phyloP scores from a whole-genome alignment of 92 coral and sea anemone species.

The Palythoa grandis region DNA sequence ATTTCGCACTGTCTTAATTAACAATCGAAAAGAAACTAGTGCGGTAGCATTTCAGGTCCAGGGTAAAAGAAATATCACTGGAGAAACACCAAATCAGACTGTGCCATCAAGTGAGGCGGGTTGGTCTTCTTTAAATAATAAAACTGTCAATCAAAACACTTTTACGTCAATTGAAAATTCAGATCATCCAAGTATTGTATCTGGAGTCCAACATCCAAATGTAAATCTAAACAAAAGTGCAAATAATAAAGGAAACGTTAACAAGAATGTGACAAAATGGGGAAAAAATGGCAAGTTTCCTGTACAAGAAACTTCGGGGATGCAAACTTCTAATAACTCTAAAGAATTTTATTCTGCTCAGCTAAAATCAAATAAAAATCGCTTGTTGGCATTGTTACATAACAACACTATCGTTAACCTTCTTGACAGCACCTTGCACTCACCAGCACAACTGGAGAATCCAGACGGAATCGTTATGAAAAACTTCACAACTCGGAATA shows the following conservation, averaged over 20 bases:
- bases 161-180: background rate
- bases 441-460: background rate
- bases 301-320: background rate
- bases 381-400: slow-evolving; percentile 27
- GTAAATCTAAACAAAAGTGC: background rate
- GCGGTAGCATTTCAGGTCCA: background rate
- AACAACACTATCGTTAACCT: slow-evolving; percentile 33
- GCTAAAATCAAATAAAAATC: slow-evolving; percentile 10
- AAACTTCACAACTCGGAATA: background rate
- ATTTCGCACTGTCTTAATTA: background rate
- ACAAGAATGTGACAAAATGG: background rate
- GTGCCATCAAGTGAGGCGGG: background rate
- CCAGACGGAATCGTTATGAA: background rate
- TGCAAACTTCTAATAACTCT: background rate
- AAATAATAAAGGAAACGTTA: background rate
- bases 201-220: background rate
- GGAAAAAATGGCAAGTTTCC: background rate
- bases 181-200: background rate
- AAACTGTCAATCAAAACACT: background rate
- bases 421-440: slow-evolving; percentile 8
- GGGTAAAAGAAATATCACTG: background rate
- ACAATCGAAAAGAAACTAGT: background rate
- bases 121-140: background rate
- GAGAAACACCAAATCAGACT: background rate
- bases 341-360: background rate